Base-by-base conservation (phyloP, 2,113 vertebrate species). In the Heloderma charlesbogerti region DNA sequence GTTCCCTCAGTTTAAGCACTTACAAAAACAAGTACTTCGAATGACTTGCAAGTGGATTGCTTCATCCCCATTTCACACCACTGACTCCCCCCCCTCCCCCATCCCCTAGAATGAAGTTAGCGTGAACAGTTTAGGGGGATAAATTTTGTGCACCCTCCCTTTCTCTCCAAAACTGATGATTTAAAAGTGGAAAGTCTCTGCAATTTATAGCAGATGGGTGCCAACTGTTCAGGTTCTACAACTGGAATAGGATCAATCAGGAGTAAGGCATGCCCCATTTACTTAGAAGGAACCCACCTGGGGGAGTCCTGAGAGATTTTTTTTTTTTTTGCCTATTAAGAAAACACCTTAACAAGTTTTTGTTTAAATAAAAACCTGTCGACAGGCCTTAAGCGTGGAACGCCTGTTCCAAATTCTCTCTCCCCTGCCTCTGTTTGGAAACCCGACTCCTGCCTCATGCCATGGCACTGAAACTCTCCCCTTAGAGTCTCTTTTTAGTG, bases 361-460 rank as follows among this genome's bases (percentile, higher is more conserved):
- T 95, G 93, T 95, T 96, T 96, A 96, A 97, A 95, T 95, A 96
- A 94, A 96, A 96, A 95, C 87, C 96, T 89, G 84, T 96, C 92
- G 89, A 93, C 94, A 94, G 93, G 94, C 93, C 84, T 96, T 95
- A 92, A 95, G 91, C 1, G 4, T 83, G 91, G 83, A 57, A 94
- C 94, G 87, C 34, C 37, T 37, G 91, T 4, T 0, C 89, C 93
- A 90, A 78, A 34, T 92, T 89, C 92, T 91, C 34, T 6, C 0
- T 87, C 87, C 4, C 0, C 77, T 0, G 0, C 66, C 18, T 84
- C 63, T 91, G 89, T 86, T 80, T 92, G 93, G 91, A 86, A 94
- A 91, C 27, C 77, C 1, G 72, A 60, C 60, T 95, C 89, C 69
- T 27, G n/a, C 86, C 37, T 20, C 74, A 60, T 45, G 83, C 79